phyloP scores from a whole-genome alignment of 2,888 invertebrate species.

The Cylloceria caligata region DNA sequence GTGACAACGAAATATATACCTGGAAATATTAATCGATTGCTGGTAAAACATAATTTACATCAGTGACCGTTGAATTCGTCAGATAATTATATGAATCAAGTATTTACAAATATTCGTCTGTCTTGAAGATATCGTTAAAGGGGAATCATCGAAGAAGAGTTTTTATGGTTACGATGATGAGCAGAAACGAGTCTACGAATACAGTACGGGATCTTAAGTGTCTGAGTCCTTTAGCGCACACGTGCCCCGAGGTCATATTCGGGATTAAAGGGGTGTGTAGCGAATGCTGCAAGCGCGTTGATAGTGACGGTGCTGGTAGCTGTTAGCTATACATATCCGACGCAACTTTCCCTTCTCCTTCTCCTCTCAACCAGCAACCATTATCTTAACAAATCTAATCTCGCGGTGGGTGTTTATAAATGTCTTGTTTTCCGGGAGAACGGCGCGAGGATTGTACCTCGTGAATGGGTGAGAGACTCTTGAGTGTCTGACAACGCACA shows the following conservation, averaged over 20 bases:
- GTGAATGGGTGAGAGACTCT: slow-evolving; percentile 58
- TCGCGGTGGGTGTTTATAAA: slow-evolving; percentile 84
- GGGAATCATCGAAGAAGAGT: slow-evolving; percentile 61
- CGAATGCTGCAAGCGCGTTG: slow-evolving; percentile 75
- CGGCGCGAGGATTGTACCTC: slow-evolving; percentile 66
- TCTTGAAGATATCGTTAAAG: slow-evolving; percentile 66
- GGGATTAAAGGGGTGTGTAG: slow-evolving; percentile 80
- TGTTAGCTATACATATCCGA: slow-evolving; percentile 68
- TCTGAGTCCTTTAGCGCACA: slow-evolving; percentile 66
- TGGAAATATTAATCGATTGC: slow-evolving; percentile 19
- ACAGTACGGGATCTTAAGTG: slow-evolving; percentile 26
- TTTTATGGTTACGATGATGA: slow-evolving; percentile 37
- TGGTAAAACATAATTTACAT: not conserved
- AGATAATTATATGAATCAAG: not conserved
- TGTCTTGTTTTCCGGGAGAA: slow-evolving; percentile 83
- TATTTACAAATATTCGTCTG: not conserved
- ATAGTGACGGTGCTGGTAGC: slow-evolving; percentile 74
- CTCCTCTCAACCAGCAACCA: slow-evolving; percentile 72
- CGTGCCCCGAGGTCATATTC: slow-evolving; percentile 78
- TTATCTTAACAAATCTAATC: slow-evolving; percentile 85
- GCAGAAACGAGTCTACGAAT: slow-evolving; percentile 42
- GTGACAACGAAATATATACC: slow-evolving; percentile 1
- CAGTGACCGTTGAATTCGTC: not conserved
- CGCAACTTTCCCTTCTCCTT: slow-evolving; percentile 41
- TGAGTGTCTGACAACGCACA: slow-evolving; percentile 53